Evolutionary conservation across 2,113 vertebrate species (phyloP).

Genomic region (Stercorarius parasiticus): DNA sequence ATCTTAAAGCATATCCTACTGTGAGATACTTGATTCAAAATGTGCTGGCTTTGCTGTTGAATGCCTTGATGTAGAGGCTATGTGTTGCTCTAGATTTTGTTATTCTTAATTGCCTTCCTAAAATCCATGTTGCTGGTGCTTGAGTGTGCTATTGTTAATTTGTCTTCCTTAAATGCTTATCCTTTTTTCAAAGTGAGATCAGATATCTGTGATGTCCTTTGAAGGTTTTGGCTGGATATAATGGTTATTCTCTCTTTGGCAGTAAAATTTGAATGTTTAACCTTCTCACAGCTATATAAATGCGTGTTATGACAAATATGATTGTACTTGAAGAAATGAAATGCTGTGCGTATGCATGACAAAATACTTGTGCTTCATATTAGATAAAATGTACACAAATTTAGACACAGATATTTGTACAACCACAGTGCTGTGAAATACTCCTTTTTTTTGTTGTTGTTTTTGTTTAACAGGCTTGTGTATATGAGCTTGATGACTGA

Average conservation of each 20-base stretch:
- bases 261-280: not conserved
- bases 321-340: not conserved
- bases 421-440: not conserved
- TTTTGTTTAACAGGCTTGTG: not conserved
- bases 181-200: not conserved
- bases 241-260: not conserved
- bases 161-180: not conserved
- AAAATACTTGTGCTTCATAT: not conserved
- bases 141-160: not conserved
- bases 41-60: not conserved
- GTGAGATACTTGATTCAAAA: not conserved
- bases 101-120: not conserved
- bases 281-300: not conserved
- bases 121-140: not conserved
- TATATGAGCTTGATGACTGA: not conserved
- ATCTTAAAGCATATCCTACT: not conserved
- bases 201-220: not conserved
- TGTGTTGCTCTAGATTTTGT: not conserved
- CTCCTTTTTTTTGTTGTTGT: not conserved
- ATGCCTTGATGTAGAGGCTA: not conserved
- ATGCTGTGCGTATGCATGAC: not conserved
- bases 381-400: not conserved
- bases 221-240: not conserved
- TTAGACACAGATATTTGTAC: not conserved
- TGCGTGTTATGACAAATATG: not conserved